Base-by-base conservation (phyloP, 2,113 vertebrate species). In the Pica pica region DNA sequence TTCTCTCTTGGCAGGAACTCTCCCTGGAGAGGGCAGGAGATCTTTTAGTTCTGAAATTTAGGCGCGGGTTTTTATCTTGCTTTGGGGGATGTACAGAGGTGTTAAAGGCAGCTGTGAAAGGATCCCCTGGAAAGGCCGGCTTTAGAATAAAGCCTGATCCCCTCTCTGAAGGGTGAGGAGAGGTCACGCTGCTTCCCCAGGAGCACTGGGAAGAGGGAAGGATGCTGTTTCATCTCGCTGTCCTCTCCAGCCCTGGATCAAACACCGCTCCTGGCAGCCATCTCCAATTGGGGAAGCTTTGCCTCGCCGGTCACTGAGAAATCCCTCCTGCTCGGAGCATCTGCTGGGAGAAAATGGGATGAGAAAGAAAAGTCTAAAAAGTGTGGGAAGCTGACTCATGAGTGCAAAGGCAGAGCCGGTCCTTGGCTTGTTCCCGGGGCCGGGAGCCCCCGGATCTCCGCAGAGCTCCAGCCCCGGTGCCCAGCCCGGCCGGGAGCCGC, bases 341-440 rank as follows among this genome's bases (percentile, higher is more conserved):
- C 91, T 70, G 83, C 83, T 14, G 30, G 10, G n/a, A 11, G 5
- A 47, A 90, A 79, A 65, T 0, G 10, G 24, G 3, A 57, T 11
- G 47, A 55, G n/a, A 1, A 8, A 27, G n/a, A 8, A 6, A 8
- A 6, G 1, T 11, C 5, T 2, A 1, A 5, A 3, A 10, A 1
- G 3, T 1, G 9, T 7, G 79, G 13, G 83, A 21, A 70, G 89
- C 89, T 59, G 91, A 27, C 53, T 41, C 4, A 13, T 63, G 22
- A 7, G 2, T 7, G 42, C 30, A 3, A 22, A 71, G 77, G 81
- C 7, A 7, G 52, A 56, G 77, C 86, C 5, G 64, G 56, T 22
- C 6, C 46, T 24, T 4, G 42, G 31, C 0, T 1, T 7, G 30
- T 10, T 56, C 61, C 37, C 60, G 16, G 61, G 5, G 23, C 41